Evolutionary conservation across 2,888 invertebrate genomes (phyloP), one percentile per base, ranked within the genome.

Genomic region (Chrysolina americana): DNA sequence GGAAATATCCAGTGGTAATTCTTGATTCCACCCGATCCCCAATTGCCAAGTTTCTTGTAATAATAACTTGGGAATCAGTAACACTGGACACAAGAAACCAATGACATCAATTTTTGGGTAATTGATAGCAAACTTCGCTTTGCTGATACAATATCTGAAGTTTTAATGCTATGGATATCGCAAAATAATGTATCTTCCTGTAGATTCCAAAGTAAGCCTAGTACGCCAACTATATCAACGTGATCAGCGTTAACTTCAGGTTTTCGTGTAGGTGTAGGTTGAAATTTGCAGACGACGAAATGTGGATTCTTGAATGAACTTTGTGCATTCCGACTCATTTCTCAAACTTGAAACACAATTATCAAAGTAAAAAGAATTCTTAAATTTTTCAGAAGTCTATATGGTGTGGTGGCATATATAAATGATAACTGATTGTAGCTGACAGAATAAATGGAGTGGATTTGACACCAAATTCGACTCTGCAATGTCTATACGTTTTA

Each of bases 381-480:
- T 48, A 1, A n/a, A 15, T 48, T 48, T 48, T n/a, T 17, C 48
- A 48, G 48, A 0, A 6, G 17, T n/a, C 15, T 44, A 9, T 44
- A 50, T 6, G 13, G 17, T 50, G 17, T 17, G 8, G n/a, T 6
- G n/a, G 50, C 17, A 28, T 28, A 28, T 41, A 41, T 4, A 64
- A 64, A 64, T 64, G 13, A 17, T 28, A 64, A 64, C 44, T n/a
- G 36, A 64, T 64, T 64, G 41, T 64, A 17, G 13, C 64, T 41
- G 44, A 64, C 64, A n/a, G 36, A 64, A 64, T 41, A 17, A 64
- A 64, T 64, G 44, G 41, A 17, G 11, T 64, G 64, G 44, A 64
- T 19, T 41, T 64, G 13, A 50, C 17, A 13, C 19, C 50, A 50
- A 50, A 50, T 50, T 17, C 17, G 17, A 48, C 48, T n/a, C 19